Percentiles rank a stretch among this genome's conserved stretches.
These are phyloP conservation scores for Ibidorhyncha struthersii DNA, from an alignment of 2,113 vertebrate species.

Conservation along the genomic window DNA sequence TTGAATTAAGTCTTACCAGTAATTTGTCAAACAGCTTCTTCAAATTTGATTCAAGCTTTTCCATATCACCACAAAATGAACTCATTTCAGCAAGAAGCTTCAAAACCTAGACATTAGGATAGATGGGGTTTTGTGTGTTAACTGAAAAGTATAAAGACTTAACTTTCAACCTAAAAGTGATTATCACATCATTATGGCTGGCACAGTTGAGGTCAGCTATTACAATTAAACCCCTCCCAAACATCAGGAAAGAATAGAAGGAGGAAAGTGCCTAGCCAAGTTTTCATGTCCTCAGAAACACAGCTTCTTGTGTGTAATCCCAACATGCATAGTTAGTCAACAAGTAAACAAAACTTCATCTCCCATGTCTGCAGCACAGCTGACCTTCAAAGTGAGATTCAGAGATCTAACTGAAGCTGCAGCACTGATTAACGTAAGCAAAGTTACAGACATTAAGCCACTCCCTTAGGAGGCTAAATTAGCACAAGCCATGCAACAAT, in stretches of 20 bases:
- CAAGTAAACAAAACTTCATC: background rate
- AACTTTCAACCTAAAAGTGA: background rate
- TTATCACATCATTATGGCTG: background rate
- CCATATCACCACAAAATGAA: constrained; percentile 97
- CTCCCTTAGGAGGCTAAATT: background rate
- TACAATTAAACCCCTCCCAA: background rate
- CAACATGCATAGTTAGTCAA: background rate
- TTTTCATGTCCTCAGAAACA: background rate
- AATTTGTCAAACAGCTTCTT: constrained; percentile 95
- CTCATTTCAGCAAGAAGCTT: constrained; percentile 99
- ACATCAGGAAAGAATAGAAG: background rate
- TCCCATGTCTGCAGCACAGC: background rate
- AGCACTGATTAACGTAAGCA: background rate
- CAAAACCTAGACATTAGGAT: constrained; percentile 81
- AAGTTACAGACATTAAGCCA: constrained; percentile 2
- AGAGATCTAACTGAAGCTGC: background rate
- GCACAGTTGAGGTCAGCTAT: background rate
- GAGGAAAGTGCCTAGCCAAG: background rate
- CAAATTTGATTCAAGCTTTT: constrained; percentile 96
- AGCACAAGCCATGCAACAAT: background rate
- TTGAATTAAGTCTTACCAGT: constrained; percentile 81
- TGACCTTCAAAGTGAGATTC: background rate
- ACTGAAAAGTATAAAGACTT: background rate
- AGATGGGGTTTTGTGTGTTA: background rate
- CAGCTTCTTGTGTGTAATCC: background rate